Evolutionary conservation across 1,140 invertebrate species (phyloP).

Genomic region (Drosophila eugracilis): DNA sequence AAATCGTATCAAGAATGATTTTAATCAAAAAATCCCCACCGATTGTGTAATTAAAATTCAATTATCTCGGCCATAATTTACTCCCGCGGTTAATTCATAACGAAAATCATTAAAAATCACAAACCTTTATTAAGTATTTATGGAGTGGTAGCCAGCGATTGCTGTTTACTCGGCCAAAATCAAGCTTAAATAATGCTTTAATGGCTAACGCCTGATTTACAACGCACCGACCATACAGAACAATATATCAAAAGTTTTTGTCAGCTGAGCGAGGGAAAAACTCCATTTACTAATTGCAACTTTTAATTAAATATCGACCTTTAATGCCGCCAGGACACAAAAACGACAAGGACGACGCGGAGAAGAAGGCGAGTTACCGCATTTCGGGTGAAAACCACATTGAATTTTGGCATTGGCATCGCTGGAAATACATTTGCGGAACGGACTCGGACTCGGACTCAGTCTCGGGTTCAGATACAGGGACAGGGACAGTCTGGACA

Average conservation of each 20-base stretch:
- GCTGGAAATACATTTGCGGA: conserved; percentile 23
- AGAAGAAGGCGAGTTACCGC: conserved; percentile 17
- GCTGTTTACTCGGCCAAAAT: conserved; percentile 5
- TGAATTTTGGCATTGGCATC: conserved; percentile 52
- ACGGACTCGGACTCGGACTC: conserved; percentile 4
- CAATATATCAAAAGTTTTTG: conserved; percentile 50
- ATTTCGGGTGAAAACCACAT: conserved; percentile 45
- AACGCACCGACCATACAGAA: conserved; percentile 4
- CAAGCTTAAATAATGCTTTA: conserved; percentile 9
- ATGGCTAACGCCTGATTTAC: conserved; percentile 33
- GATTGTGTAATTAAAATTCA: conserved; percentile 31
- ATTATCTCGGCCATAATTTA: conserved; percentile 25
- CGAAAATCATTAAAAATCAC: neutral
- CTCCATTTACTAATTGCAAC: conserved; percentile 57
- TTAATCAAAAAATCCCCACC: neutral
- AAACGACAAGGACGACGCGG: conserved; percentile 25
- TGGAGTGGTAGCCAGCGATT: conserved; percentile 3
- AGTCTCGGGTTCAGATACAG: conserved; percentile 1
- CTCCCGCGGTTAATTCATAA: conserved; percentile 13
- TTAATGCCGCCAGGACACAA: conserved; percentile 28
- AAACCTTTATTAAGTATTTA: conserved; percentile 21
- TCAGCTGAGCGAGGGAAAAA: conserved; percentile 12
- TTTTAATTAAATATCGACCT: conserved; percentile 76
- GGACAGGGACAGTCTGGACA: neutral
- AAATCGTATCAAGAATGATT: neutral